Evolutionary conservation across 2,113 vertebrate species (phyloP).

Genomic region (Rhinichthys klamathensis): DNA sequence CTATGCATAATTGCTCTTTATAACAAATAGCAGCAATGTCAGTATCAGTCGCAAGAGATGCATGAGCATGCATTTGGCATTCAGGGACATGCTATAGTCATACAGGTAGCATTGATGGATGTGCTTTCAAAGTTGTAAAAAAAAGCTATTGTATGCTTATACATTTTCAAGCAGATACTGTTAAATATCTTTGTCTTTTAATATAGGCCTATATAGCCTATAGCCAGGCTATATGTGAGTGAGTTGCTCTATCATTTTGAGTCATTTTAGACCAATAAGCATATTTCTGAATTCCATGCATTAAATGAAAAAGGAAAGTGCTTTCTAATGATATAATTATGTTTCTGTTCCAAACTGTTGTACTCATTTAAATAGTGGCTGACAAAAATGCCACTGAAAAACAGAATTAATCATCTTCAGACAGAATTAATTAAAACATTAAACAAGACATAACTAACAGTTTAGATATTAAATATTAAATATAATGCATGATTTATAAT

Average conservation of each 20-base stretch:
- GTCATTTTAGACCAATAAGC: background rate
- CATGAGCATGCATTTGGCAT: slow-evolving; percentile 76
- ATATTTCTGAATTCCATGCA: background rate
- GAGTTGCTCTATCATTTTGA: background rate
- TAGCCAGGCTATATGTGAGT: background rate
- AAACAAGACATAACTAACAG: background rate
- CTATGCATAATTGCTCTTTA: slow-evolving; percentile 4
- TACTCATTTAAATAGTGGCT: background rate
- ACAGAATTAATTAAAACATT: background rate
- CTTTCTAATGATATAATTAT: background rate
- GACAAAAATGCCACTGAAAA: background rate
- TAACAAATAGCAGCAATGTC: slow-evolving; percentile 56
- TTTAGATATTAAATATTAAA: background rate
- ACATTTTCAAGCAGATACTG: background rate
- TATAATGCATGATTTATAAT: background rate
- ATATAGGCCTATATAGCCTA: background rate
- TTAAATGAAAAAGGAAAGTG: background rate
- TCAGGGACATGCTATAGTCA: slow-evolving; percentile 78
- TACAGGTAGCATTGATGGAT: slow-evolving; percentile 66
- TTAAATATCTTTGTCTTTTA: background rate
- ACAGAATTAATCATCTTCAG: background rate
- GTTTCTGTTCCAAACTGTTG: background rate
- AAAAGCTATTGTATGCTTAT: background rate
- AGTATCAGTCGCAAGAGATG: slow-evolving; percentile 60
- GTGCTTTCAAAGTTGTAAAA: slow-evolving; percentile 55